Evolutionary conservation across 2,113 vertebrate species (phyloP), one percentile per base, ranked within the genome.

Genomic region (Gambusia affinis): DNA sequence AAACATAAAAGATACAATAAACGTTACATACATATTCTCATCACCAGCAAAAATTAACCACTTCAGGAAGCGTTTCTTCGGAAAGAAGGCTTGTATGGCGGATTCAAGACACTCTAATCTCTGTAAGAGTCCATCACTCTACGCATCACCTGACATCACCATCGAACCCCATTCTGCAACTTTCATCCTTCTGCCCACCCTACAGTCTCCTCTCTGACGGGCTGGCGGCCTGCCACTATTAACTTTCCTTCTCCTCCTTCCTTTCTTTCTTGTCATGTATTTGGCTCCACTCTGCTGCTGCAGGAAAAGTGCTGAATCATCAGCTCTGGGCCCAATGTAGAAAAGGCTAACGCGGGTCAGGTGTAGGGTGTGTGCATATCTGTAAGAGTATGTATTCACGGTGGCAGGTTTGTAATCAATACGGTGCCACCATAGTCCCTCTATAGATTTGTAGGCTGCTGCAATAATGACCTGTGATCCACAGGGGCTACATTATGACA

Each of bases 381-480:
- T 63, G 70, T 65, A 67, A 79, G 28, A 47, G 14, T 73, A 78
- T 76, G 72, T 69, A 14, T 76, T 84, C 66, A 37, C 30, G 39
- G 31, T 74, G 77, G 70, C 62, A 72, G 69, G 79, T 72, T 82
- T 82, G 24, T 66, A 88, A 92, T 92, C 92, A 82, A 91, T 92
- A 91, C 54, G 12, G 39, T 64, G 70, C 57, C 79, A 80, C 72
- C 79, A 72, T 75, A 51, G 29, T 76, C 72, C 75, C 68, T 67
- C 51, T 75, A 35, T 30, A 67, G 72, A 87, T 72, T 73, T 84
- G 87, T 85, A 86, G 75, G 69, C 66, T 75, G 84, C 81, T 71
- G 83, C 39, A 80, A 88, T 92, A 93, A 92, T 93, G 91, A 92
- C 89, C 87, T 93, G 82, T 63, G 85, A 85, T 87, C 84, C 88